Base-by-base conservation (phyloP, 2,113 vertebrate genomes). In the Xiphophorus maculatus region DNA sequence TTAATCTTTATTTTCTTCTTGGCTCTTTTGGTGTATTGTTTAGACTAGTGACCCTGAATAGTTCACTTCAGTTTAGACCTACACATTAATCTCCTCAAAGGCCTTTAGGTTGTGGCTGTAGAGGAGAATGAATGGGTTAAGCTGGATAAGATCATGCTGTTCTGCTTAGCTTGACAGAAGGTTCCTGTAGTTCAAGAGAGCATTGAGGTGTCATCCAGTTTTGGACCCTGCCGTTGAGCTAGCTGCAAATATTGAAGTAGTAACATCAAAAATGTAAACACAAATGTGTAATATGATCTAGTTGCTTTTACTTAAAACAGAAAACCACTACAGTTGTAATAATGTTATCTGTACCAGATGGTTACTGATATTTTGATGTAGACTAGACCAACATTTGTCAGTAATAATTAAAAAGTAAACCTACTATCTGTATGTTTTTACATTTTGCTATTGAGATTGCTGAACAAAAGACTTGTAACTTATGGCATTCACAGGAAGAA, bases 1-100 rank as follows among this genome's bases (percentile, higher is more conserved):
- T 92, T 83, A 77, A 88, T 88, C 88, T 88, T 86, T 58, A 85
- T 90, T 89, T 88, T 74, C 73, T 78, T 66, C 66, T 44, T 0
- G 64, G 69, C 80, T 33, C 84, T 61, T 25, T 58, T 54, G 63
- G 13, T 65, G 70, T 25, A 58, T 82, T 79, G 13, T 76, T 77
- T 28, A 79, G 67, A 28, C 71, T 80, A 51, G 83, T 79, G 86
- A 88, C 81, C 77, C 73, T 15, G 71, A 81, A 80, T 71, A 74
- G 69, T 13, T 40, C 19, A 64, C 80, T 74, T 84, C 12, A 63
- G 37, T 88, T 88, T 70, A 61, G 75, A 78, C 48, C 76, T 14
- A 0, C 15, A 64, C 87, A 87, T 90, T 90, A 84, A 89, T 91
- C 84, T 85, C 76, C 51, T 62, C 62, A 69, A 74, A 81, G 63